Evolutionary conservation across 1,140 invertebrate species (phyloP).

Genomic region (Catajapyx aquilonaris): DNA sequence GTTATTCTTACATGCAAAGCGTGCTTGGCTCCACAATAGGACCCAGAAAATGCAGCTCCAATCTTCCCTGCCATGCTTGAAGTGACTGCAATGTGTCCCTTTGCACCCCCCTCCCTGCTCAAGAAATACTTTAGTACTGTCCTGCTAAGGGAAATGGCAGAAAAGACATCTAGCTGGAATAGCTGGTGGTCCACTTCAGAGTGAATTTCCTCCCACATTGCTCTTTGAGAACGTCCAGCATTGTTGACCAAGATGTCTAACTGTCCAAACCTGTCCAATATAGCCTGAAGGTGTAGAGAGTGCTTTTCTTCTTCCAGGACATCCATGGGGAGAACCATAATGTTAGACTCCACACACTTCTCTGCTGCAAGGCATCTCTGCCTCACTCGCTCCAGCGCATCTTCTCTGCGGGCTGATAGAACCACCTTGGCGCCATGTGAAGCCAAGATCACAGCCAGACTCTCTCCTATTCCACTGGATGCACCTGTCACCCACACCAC

Average conservation of each 20-base stretch:
- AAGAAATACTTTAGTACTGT: slow-evolving; percentile 43
- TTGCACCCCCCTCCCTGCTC: slow-evolving; percentile 23
- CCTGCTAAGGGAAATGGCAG: slow-evolving; percentile 42
- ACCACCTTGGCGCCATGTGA: slow-evolving; percentile 44
- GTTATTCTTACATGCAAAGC: slow-evolving; percentile 60
- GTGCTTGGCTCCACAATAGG: slow-evolving; percentile 60
- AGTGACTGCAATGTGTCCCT: slow-evolving; percentile 47
- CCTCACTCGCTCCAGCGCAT: slow-evolving; percentile 55
- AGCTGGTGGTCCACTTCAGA: slow-evolving; percentile 50
- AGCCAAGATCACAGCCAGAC: slow-evolving; percentile 47
- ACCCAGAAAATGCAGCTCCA: slow-evolving; percentile 44
- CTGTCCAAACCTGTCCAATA: slow-evolving; percentile 49
- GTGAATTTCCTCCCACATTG: slow-evolving; percentile 50
- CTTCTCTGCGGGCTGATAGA: slow-evolving; percentile 46
- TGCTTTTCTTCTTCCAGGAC: slow-evolving; percentile 37
- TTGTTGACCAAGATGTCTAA: too few relatives aligned
- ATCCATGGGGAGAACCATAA: slow-evolving; percentile 48
- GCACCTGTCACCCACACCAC: slow-evolving; percentile 79
- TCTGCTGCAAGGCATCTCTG: slow-evolving; percentile 38
- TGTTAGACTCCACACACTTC: slow-evolving; percentile 31
- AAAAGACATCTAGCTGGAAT: slow-evolving; percentile 66
- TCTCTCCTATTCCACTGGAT: slow-evolving; percentile 71
- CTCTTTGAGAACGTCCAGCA: slow-evolving; percentile 57
- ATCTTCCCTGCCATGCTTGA: slow-evolving; percentile 48
- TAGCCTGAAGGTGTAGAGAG: slow-evolving; percentile 32